Percentiles rank a stretch among this genome's conserved stretches.
phyloP scores from a whole-genome alignment of 2,797 vertebrate species.

The Oreochromis mossambicus region DNA sequence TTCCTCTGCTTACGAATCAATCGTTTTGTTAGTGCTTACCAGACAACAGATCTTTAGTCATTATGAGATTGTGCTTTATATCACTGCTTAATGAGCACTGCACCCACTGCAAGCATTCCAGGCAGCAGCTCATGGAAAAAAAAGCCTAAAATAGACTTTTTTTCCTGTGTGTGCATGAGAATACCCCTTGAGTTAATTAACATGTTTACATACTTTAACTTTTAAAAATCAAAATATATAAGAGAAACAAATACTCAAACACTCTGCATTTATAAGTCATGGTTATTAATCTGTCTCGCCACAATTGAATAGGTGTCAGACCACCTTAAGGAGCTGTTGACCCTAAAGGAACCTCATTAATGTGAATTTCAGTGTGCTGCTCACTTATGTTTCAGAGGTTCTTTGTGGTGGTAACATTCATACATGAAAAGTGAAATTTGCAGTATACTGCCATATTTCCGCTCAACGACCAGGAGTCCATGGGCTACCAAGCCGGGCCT shows the following conservation, averaged over 20 bases:
- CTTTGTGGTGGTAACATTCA: not conserved
- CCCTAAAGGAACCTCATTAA: not conserved
- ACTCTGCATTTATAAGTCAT: not conserved
- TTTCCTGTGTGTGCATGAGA: not conserved
- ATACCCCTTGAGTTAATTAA: conserved; percentile 37
- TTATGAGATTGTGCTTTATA: conserved; percentile 74
- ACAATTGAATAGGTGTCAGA: not conserved
- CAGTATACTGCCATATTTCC: not conserved
- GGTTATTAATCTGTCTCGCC: not conserved
- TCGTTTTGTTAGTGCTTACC: conserved; percentile 76
- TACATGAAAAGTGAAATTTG: not conserved
- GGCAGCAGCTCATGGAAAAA: conserved; percentile 50
- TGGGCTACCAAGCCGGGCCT: not conserved
- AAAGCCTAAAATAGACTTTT: conserved; percentile 12
- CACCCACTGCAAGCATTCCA: conserved; percentile 55
- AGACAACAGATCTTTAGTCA: conserved; percentile 75
- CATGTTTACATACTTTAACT: conserved; percentile 25
- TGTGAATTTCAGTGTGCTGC: not conserved
- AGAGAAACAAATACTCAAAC: not conserved
- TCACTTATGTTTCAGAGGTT: not conserved
- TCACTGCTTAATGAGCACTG: conserved; percentile 72
- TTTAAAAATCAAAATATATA: not conserved
- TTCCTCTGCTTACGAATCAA: conserved; percentile 68
- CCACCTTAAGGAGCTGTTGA: not conserved
- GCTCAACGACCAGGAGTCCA: not conserved